Evolutionary conservation across 2,888 invertebrate genomes (phyloP).

Genomic region (Eulithis testata): DNA sequence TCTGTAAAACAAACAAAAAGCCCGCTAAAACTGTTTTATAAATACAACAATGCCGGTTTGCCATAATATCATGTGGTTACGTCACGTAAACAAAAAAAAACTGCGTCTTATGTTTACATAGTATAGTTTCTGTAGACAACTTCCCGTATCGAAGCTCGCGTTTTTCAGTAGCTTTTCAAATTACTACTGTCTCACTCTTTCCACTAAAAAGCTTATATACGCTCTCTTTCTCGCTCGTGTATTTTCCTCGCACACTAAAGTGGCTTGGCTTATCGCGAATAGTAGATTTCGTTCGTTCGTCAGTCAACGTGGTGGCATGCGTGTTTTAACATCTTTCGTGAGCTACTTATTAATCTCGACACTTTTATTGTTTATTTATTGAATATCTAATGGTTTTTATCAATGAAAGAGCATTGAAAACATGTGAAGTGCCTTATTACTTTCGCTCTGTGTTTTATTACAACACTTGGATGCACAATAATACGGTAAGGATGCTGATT

Average conservation of each 20-base stretch:
- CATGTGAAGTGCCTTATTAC: conserved; percentile 26
- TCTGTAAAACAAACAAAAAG: conserved; percentile 31
- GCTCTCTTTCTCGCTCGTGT: conserved; percentile 55
- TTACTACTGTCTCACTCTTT: conserved; percentile 53
- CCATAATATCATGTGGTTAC: conserved; percentile 77
- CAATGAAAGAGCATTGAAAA: conserved; percentile 57
- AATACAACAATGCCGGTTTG: conserved; percentile 49
- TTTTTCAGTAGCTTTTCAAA: conserved; percentile 38
- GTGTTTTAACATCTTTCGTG: conserved; percentile 39
- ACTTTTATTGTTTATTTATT: conserved; percentile 38
- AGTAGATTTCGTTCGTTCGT: conserved; percentile 47
- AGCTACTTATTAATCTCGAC: conserved; percentile 33
- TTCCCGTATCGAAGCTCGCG: conserved; percentile 29
- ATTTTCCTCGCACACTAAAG: conserved; percentile 34
- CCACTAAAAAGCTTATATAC: conserved; percentile 51
- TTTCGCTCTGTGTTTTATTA: conserved; percentile 35
- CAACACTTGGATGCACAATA: conserved; percentile 23
- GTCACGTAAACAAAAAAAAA: conserved; percentile 63
- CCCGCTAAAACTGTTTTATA: conserved; percentile 42
- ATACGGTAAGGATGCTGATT: conserved; percentile 7
- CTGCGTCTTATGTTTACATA: conserved; percentile 35
- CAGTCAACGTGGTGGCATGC: conserved; percentile 52
- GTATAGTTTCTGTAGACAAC: conserved; percentile 12
- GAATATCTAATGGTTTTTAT: conserved; percentile 44
- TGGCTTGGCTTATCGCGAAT: conserved; percentile 48